Evolutionary conservation across 1,140 invertebrate species (phyloP).

Genomic region (Dreissena rostriformis): DNA sequence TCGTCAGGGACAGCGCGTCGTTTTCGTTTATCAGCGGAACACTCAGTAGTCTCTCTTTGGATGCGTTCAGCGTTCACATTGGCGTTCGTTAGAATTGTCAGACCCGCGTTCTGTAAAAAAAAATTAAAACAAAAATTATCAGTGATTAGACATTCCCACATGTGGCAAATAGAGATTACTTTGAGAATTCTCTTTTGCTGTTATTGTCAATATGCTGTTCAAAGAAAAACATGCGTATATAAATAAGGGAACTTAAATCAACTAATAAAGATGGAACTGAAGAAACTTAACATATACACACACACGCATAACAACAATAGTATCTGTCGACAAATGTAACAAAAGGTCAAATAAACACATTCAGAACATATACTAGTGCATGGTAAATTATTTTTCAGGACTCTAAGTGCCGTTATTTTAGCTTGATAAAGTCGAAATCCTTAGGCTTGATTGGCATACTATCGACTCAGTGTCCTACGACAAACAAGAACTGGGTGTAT

Average conservation of each 20-base stretch:
- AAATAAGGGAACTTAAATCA: neutral
- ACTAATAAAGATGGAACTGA: neutral
- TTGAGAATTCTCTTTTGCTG: neutral
- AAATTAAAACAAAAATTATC: no score
- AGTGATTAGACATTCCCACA: neutral
- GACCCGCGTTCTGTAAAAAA: slow-evolving; percentile 15
- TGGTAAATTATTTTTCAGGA: neutral
- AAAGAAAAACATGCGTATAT: neutral
- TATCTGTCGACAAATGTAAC: neutral
- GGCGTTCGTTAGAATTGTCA: slow-evolving; percentile 27
- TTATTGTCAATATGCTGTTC: neutral
- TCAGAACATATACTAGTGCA: neutral
- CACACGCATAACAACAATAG: neutral
- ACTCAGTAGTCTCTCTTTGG: neutral
- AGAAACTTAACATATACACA: neutral
- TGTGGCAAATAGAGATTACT: neutral
- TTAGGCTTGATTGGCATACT: neutral
- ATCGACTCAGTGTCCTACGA: neutral
- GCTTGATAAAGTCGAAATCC: neutral
- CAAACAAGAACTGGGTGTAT: neutral
- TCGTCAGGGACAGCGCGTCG: neutral
- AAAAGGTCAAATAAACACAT: neutral
- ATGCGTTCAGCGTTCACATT: neutral
- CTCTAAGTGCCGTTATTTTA: neutral
- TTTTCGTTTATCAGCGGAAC: neutral